Percentiles rank a stretch among this genome's conserved stretches.
Conservation (phyloP, 2,888 invertebrate genomes). For the Malthinus flaveolus region DNA sequence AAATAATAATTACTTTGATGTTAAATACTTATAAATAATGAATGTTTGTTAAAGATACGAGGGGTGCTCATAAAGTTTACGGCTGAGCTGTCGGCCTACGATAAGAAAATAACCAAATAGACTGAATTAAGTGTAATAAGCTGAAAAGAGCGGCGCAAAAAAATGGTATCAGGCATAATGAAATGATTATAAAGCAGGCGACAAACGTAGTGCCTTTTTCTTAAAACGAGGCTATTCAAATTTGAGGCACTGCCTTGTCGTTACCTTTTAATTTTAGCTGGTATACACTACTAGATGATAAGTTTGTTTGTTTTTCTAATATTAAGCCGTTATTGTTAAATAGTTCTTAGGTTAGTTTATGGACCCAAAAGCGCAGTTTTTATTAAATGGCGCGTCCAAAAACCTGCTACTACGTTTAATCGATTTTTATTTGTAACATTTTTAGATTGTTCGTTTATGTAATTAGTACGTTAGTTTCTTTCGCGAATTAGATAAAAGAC, state of each 20-base stretch:
- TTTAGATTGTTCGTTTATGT: slow-evolving; percentile 15
- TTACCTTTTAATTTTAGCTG: slow-evolving; percentile 8
- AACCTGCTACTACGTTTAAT: slow-evolving; percentile 10
- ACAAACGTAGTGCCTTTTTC: slow-evolving; percentile 1
- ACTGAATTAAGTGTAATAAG: slow-evolving; percentile 16
- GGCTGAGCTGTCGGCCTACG: slow-evolving; percentile 4
- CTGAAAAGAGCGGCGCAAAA: neutral
- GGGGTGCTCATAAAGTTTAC: slow-evolving; percentile 4
- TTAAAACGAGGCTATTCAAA: neutral
- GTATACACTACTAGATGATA: slow-evolving; percentile 11
- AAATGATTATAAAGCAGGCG: neutral
- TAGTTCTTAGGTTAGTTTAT: slow-evolving; percentile 32
- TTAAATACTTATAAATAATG: neutral
- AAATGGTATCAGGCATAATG: slow-evolving; percentile 6
- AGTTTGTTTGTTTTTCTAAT: slow-evolving; percentile 13
- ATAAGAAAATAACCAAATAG: slow-evolving; percentile 12
- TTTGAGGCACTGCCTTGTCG: slow-evolving; percentile 1
- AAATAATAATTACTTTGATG: too few species aligned
- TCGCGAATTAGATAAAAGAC: slow-evolving; percentile 8
- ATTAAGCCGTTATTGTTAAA: slow-evolving; percentile 35
- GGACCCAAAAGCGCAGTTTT: slow-evolving; percentile 31
- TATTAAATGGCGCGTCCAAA: slow-evolving; percentile 29
- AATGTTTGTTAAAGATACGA: slow-evolving; percentile 1
- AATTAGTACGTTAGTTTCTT: slow-evolving; percentile 12
- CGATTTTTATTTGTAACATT: slow-evolving; percentile 16